phyloP scores from a whole-genome alignment of 2,797 vertebrate species.

The Diplodus puntazzo region DNA sequence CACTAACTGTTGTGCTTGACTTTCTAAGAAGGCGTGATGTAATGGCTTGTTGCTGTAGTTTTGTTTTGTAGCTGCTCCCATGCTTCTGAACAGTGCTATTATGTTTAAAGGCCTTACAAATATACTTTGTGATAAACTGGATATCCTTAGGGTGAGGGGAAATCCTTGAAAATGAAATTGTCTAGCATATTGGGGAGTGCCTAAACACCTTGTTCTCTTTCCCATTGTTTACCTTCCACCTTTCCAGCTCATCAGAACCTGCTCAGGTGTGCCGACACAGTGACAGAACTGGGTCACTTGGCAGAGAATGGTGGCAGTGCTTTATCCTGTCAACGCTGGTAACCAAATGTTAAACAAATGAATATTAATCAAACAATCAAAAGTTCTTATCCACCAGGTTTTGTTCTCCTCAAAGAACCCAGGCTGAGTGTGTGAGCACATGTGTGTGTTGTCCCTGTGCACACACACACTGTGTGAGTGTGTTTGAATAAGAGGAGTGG shows the following conservation, averaged over 20 bases:
- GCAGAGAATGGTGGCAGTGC: not conserved
- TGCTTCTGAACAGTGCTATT: not conserved
- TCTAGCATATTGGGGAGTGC: too few species aligned
- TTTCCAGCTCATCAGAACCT: not conserved
- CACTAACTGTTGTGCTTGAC: not conserved
- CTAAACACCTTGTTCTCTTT: not conserved
- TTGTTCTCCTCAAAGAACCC: not conserved
- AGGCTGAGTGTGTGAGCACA: not conserved
- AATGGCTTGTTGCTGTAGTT: not conserved
- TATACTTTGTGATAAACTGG: not conserved
- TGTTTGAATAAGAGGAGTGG: slow-evolving; percentile 1
- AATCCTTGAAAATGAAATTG: too few species aligned
- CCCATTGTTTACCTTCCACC: not conserved
- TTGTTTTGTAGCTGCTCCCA: not conserved
- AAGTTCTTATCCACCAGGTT: not conserved
- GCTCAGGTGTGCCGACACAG: slow-evolving; percentile 1
- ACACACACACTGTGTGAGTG: not conserved
- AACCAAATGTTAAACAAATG: not conserved
- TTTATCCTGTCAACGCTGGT: not conserved
- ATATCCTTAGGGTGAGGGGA: not conserved
- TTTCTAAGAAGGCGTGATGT: not conserved
- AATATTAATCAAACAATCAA: not conserved
- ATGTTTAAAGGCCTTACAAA: not conserved
- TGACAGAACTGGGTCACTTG: slow-evolving; percentile 25
- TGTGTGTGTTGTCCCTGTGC: not conserved